Conservation (phyloP, 2,888 invertebrate genomes). For the Spisula subtruncata region DNA sequence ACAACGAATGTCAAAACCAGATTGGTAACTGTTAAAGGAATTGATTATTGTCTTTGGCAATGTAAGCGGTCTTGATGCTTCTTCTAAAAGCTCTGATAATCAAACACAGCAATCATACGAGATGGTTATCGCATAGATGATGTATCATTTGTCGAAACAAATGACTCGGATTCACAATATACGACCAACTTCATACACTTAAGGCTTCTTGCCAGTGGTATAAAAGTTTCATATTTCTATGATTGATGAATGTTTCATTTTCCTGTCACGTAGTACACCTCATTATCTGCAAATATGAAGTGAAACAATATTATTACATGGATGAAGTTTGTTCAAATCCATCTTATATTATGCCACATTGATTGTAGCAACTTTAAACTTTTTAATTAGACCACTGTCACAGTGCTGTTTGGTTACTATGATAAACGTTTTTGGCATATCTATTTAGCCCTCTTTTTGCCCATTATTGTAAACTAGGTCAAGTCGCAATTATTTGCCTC, state of each 20-base stretch:
- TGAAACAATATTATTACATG: background rate
- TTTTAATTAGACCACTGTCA: no score
- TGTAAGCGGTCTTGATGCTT: conserved; percentile 1
- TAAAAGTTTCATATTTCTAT: background rate
- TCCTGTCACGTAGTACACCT: background rate
- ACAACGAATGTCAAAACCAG: no score
- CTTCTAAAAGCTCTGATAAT: conserved; percentile 11
- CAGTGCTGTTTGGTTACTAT: no score
- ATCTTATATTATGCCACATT: no score
- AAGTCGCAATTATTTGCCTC: no score
- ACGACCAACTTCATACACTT: background rate
- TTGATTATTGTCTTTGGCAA: no score
- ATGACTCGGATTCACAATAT: background rate
- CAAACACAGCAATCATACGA: background rate
- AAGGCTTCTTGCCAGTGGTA: background rate
- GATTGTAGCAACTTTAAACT: no score
- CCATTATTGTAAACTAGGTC: no score
- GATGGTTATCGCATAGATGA: background rate
- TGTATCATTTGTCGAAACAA: background rate
- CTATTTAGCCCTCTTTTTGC: no score
- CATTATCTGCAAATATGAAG: background rate
- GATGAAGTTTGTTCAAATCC: no score
- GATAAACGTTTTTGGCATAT: no score
- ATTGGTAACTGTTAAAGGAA: no score
- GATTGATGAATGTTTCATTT: background rate